A percentile compares a stretch with the other conserved stretches of the same genome.
Conservation (phyloP, 1,140 invertebrate genomes). For the Micrasema longulum region DNA sequence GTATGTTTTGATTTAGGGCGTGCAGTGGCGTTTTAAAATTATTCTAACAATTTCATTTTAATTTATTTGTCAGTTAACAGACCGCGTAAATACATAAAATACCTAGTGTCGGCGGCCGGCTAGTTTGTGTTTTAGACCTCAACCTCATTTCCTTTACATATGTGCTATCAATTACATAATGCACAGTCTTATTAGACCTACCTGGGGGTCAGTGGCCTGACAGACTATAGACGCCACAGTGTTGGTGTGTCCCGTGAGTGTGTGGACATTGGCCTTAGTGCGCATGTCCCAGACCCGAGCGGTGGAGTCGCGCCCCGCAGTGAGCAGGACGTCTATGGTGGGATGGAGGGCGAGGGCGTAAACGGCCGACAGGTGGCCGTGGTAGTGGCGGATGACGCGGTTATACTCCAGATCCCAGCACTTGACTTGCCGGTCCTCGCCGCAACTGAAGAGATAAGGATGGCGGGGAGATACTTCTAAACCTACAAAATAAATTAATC, state of each 20-base stretch:
- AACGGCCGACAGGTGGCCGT: constrained; percentile 97
- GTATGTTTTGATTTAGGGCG: too few relatives aligned
- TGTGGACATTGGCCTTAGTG: constrained; percentile 98
- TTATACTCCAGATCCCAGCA: constrained; percentile 99
- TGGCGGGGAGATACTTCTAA: constrained; percentile 93
- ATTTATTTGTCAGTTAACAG: too few relatives aligned
- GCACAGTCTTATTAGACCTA: constrained; percentile 61
- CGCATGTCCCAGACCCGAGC: constrained; percentile 99
- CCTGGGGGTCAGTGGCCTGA: constrained; percentile 94
- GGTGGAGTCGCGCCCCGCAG: constrained; percentile 94
- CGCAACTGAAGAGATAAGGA: constrained; percentile 98
- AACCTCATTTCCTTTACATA: too few relatives aligned
- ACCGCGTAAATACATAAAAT: too few relatives aligned
- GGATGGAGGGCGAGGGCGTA: constrained; percentile 96
- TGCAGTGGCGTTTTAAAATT: too few relatives aligned
- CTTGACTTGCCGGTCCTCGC: constrained; percentile 99
- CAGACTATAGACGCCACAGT: constrained; percentile 95
- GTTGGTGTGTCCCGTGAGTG: constrained; percentile 95
- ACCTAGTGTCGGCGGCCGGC: too few relatives aligned
- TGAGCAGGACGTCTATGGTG: constrained; percentile 93
- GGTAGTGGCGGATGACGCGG: constrained; percentile 98
- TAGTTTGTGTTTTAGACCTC: too few relatives aligned
- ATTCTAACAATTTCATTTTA: too few relatives aligned
- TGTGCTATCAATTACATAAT: too few relatives aligned
- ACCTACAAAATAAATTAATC: constrained; percentile 67